Evolutionary conservation across 2,888 invertebrate genomes (phyloP), one percentile per base, ranked within the genome.

Genomic region (Scaptomyza flava): DNA sequence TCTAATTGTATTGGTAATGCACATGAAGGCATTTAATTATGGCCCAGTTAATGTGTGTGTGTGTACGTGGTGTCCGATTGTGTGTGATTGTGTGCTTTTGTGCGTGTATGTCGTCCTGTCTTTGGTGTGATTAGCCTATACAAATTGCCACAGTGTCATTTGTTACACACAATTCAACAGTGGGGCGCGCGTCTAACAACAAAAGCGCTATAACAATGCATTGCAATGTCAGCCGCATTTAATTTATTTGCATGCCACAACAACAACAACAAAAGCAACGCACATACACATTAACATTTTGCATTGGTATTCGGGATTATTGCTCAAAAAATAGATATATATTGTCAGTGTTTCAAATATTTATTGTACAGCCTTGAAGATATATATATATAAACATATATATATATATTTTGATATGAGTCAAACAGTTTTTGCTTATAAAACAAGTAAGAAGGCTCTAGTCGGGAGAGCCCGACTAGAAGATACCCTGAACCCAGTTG

Each of bases 1-100:
- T 65, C 70, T 73, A 85, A 87, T 69, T 82, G 80, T 87, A 79
- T 82, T 80, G 86, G 88, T 68, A 79, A 79, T 71, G 70, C 68
- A 47, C 72, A 64, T 65, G 71, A 73, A 76, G 79, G 77, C 61
- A 65, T 73, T 79, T 71, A 77, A 85, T 87, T 82, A 77, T 80
- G 59, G 62, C 41, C 60, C 23, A 54, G 45, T 43, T 43, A 36
- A 57, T 45, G 45, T 30, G 34, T 34, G 34, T 34, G 34, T 11
- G 43, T 36, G 54, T 33, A 17, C 42, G 47, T 52, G 8, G 59
- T 33, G 53, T 17, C 45, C n/a, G 27, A 27, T 20, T 33, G 38
- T 54, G 46, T 36, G 34, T 34, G 38, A 45, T 9, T 51, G 36
- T 52, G 42, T 30, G 31, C 17, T 46, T 43, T 17, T 30, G 54